A percentile compares a stretch with the other conserved stretches of the same genome.
These are phyloP conservation scores for Orestias chungarensis DNA, from an alignment of 2,797 vertebrate species.

Conservation along the genomic window DNA sequence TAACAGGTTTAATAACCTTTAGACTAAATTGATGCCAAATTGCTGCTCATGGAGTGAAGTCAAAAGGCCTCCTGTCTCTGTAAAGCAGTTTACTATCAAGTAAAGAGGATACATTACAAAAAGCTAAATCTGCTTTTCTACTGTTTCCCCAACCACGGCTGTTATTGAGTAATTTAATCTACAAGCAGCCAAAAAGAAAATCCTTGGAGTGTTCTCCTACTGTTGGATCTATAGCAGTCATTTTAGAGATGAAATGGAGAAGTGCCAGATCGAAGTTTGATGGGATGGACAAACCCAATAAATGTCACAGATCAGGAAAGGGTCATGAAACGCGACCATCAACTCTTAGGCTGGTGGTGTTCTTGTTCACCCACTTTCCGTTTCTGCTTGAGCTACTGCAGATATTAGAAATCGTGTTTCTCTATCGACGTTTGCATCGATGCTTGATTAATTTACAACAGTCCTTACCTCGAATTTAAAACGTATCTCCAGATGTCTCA, in stretches of 20 bases:
- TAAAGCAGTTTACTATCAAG: background rate
- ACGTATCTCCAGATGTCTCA: background rate
- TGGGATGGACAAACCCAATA: constrained; percentile 19
- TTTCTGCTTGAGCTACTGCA: background rate
- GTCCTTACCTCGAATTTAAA: constrained; percentile 4
- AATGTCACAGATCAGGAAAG: constrained; percentile 30
- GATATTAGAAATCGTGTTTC: constrained; percentile 11
- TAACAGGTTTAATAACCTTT: no score
- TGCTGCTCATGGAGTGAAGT: background rate
- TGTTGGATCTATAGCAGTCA: background rate
- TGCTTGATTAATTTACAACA: background rate
- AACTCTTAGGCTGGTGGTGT: constrained; percentile 7
- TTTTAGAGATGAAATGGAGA: constrained; percentile 6
- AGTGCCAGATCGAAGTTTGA: constrained; percentile 1
- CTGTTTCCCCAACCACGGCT: background rate
- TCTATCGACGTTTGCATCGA: background rate
- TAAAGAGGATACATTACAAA: background rate
- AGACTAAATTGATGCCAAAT: background rate
- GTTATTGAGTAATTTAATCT: constrained; percentile 7
- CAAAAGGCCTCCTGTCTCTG: background rate
- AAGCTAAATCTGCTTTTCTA: background rate
- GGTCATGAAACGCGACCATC: constrained; percentile 22
- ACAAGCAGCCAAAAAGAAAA: background rate
- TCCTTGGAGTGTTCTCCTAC: background rate
- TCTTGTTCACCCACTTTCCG: constrained; percentile 3